phyloP scores from a whole-genome alignment of 2,113 vertebrate species.

The Syngnathus floridae region DNA sequence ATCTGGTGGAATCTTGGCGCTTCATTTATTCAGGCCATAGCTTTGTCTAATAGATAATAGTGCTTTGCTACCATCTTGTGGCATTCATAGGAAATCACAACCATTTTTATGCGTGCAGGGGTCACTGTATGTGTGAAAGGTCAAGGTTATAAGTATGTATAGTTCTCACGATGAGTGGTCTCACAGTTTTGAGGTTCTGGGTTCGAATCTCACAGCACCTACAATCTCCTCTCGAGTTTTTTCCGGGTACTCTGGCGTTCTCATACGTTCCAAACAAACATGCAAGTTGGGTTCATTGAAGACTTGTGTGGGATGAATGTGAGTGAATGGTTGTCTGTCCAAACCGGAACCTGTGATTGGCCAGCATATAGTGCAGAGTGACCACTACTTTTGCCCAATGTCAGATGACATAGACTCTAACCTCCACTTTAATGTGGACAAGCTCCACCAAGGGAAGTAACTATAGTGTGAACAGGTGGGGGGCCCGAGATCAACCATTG shows the following conservation, averaged over 20 bases:
- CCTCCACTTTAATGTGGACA: background rate
- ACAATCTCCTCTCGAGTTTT: background rate
- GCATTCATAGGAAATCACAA: background rate
- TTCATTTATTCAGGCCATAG: background rate
- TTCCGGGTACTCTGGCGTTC: background rate
- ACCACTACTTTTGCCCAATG: background rate
- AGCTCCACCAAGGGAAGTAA: background rate
- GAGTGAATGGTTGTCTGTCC: background rate
- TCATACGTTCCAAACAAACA: background rate
- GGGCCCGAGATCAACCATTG: background rate
- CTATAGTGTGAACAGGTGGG: background rate
- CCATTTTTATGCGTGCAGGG: background rate
- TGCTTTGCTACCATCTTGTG: background rate
- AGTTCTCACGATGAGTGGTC: slow-evolving; percentile 31
- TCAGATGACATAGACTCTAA: background rate
- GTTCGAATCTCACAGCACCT: background rate
- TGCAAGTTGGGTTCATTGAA: background rate
- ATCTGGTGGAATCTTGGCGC: background rate
- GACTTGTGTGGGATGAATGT: background rate
- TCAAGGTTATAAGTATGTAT: slow-evolving; percentile 39
- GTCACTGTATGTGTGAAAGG: slow-evolving; percentile 19
- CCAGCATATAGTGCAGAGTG: background rate
- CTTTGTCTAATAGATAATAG: background rate
- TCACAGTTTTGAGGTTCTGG: background rate
- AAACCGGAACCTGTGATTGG: background rate